Conservation (phyloP, 2,113 vertebrate genomes). For the Antigone vipio region DNA sequence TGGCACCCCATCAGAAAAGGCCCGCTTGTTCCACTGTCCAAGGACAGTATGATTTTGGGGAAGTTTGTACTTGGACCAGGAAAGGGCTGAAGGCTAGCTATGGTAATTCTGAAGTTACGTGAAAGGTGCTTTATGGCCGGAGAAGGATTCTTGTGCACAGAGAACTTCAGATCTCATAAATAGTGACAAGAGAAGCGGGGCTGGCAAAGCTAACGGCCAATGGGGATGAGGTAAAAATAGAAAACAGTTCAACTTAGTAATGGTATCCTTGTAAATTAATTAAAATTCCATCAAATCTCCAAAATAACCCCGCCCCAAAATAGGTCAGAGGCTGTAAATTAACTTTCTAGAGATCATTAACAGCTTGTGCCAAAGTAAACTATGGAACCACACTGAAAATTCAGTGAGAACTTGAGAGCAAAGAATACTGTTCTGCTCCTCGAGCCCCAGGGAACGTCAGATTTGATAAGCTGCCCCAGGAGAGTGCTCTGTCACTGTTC, state of each 20-base stretch:
- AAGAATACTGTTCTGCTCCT: fast-evolving
- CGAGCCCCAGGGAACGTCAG: fast-evolving
- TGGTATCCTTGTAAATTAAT: not conserved
- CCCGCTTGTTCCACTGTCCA: not conserved
- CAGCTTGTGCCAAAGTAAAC: not conserved
- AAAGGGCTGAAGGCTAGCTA: not conserved
- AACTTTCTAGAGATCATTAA: not conserved
- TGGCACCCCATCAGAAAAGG: fast-evolving
- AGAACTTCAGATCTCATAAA: not conserved
- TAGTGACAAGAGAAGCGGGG: not conserved
- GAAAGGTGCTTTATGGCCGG: not conserved
- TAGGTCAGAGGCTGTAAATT: not conserved
- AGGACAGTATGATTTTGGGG: fast-evolving
- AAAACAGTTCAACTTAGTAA: not conserved
- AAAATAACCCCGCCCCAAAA: not conserved
- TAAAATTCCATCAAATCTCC: not conserved
- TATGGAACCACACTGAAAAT: not conserved
- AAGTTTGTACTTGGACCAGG: not conserved
- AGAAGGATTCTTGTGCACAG: not conserved
- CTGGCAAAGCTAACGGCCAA: fast-evolving
- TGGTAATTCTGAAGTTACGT: not conserved
- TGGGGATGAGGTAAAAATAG: not conserved
- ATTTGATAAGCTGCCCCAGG: not conserved
- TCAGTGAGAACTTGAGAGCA: not conserved
- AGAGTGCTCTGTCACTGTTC: not conserved